A percentile compares a stretch with the other conserved stretches of the same genome.
Conservation (phyloP, 64 coral and sea anemone genomes). For the Anthopleura sola region DNA sequence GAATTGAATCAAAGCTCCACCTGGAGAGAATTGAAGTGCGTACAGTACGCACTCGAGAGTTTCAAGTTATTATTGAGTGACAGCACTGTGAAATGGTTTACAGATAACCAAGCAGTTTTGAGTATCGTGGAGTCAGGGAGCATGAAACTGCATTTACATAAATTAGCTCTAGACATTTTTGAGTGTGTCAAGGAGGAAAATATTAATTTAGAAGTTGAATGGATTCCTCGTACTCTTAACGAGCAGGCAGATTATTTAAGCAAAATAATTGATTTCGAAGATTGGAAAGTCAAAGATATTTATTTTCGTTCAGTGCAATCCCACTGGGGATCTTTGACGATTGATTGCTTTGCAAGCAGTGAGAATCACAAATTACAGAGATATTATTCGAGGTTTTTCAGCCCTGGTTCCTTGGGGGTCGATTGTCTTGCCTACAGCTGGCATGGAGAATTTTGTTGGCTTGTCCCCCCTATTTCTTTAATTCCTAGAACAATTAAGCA, state of each 20-base stretch:
- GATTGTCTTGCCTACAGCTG: background rate
- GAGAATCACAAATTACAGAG: slow-evolving; percentile 26
- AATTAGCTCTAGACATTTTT: slow-evolving; percentile 25
- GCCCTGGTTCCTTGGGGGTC: slow-evolving; percentile 22
- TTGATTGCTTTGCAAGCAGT: slow-evolving; percentile 68
- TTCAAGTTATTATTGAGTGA: background rate
- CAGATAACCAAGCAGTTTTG: slow-evolving; percentile 47
- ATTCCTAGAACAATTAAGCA: background rate
- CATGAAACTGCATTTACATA: slow-evolving; percentile 53
- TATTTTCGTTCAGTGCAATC: slow-evolving; percentile 38
- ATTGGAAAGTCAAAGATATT: slow-evolving; percentile 46
- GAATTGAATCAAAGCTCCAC: slow-evolving; percentile 23
- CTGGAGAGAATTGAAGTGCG: slow-evolving; percentile 51
- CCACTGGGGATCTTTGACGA: slow-evolving; percentile 35
- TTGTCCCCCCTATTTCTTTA: background rate
- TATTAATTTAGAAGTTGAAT: slow-evolving; percentile 25
- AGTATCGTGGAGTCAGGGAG: slow-evolving; percentile 56
- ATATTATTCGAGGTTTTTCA: slow-evolving; percentile 56
- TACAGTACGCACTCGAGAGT: slow-evolving; percentile 17
- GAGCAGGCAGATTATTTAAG: slow-evolving; percentile 54
- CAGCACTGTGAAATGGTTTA: slow-evolving; percentile 36
- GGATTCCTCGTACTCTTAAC: slow-evolving; percentile 46
- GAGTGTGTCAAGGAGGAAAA: slow-evolving; percentile 22
- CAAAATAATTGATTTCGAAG: slow-evolving; percentile 58
- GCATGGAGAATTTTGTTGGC: background rate